These are phyloP conservation scores for Polydrusus pterygomalis DNA, from an alignment of 2,888 invertebrate genomes.

Conservation along the genomic window DNA sequence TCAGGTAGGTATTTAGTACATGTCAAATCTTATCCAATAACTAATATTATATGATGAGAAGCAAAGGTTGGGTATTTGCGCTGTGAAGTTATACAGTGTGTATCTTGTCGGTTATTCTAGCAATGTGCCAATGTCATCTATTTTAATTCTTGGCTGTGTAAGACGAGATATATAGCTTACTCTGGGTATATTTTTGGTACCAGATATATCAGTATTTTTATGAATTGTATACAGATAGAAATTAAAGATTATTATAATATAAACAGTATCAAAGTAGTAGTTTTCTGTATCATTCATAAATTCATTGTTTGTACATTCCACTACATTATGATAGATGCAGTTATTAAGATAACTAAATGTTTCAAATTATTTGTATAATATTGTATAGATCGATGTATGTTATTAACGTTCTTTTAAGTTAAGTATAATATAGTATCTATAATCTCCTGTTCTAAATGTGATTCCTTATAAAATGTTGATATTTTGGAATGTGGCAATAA, in stretches of 20 bases:
- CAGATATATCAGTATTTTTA: constrained; percentile 36
- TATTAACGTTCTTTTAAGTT: constrained; percentile 28
- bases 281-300: constrained; percentile 30
- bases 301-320: constrained; percentile 47
- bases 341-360: constrained; percentile 26
- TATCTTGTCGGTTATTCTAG: too few species aligned
- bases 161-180: constrained; percentile 19
- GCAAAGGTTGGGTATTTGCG: too few species aligned
- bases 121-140: too few species aligned
- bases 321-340: constrained; percentile 10
- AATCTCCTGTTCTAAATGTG: constrained; percentile 44
- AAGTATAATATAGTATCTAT: constrained; percentile 17
- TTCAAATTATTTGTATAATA: constrained; percentile 36
- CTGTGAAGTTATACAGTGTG: too few species aligned
- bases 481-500: constrained; percentile 44
- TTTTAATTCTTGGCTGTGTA: neutral
- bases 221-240: constrained; percentile 25
- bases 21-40: too few species aligned
- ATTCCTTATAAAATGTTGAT: constrained; percentile 33
- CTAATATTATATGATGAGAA: too few species aligned
- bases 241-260: constrained; percentile 10
- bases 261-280: constrained; percentile 2
- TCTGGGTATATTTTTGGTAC: constrained; percentile 21
- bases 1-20: too few species aligned
- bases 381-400: constrained; percentile 37